Evolutionary conservation across 2,888 invertebrate genomes (phyloP).

Genomic region (Lumbricus terrestris): DNA sequence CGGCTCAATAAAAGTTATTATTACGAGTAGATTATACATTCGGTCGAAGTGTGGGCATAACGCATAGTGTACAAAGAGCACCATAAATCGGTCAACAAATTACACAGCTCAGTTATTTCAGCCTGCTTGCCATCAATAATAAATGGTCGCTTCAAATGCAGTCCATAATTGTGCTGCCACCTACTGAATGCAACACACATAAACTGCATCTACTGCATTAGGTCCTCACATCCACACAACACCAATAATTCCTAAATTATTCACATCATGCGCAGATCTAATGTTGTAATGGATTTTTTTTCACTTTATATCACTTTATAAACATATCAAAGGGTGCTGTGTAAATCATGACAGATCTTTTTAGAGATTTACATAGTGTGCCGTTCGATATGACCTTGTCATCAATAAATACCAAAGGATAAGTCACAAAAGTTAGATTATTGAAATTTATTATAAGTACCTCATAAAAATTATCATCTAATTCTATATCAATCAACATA

Average conservation of each 20-base stretch:
- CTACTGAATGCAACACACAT: neutral
- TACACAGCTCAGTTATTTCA: neutral
- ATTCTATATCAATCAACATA: neutral
- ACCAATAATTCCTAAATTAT: neutral
- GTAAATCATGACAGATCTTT: too few species aligned
- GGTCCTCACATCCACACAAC: neutral
- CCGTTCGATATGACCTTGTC: too few species aligned
- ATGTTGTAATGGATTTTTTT: neutral
- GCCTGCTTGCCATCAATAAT: neutral
- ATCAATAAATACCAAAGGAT: neutral
- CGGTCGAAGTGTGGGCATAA: neutral
- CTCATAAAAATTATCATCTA: neutral
- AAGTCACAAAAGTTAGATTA: neutral
- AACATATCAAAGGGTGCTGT: neutral
- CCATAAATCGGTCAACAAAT: too few species aligned
- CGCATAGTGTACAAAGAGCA: neutral
- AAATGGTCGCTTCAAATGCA: neutral
- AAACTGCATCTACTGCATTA: too few species aligned
- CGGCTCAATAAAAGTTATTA: neutral
- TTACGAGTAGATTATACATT: neutral
- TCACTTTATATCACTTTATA: too few species aligned
- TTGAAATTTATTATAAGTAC: neutral
- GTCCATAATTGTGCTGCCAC: neutral
- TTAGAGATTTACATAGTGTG: too few species aligned
- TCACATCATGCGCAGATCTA: neutral